Evolutionary conservation across 2,113 vertebrate species (phyloP), one percentile per base, ranked within the genome.

Genomic region (Actinemys pallida): DNA sequence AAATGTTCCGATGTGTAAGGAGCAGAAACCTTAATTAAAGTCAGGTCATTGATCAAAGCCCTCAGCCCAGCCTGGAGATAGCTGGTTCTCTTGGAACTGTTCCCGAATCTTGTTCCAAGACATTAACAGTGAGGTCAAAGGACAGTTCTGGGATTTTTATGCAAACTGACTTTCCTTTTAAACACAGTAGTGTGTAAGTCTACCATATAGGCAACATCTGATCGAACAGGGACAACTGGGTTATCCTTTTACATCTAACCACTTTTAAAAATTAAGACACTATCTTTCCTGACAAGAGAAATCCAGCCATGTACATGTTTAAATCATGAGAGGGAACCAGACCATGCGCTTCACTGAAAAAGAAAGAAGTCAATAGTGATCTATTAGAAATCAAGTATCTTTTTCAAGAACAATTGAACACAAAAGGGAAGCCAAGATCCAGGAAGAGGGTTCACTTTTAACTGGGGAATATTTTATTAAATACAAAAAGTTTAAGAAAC

Each of bases 401-500:
- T 11, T 62, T 65, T 45, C 56, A 35, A 80, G n/a, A 56, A 87
- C 13, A 86, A 31, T 11, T 0, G 25, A 87, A n/a, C 78, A 54
- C 31, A 85, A 89, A 86, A 53, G 42, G 39, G 81, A 84, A 91
- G 90, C 35, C 2, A 7, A 25, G 35, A 69, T 49, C 52, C 84
- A 92, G 50, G 35, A 87, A 22, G 16, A 80, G 79, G 13, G 29
- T 80, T 69, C 95, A n/a, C 75, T 53, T 94, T 89, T 53, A 47
- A 75, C 13, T 2, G 52, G 2, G 19, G 2, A 84, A 10, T 50
- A 6, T 52, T 96, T 96, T 95, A 95, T 94, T 97, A 81, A 90
- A 78, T 29, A 13, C 20, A 14, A 86, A 78, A 50, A 53, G 39
- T 27, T 8, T 9, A 89, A 45, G 25, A n/a, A 86, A 84, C 27